Percentiles rank a stretch among this genome's conserved stretches.
Evolutionary conservation across 2,113 vertebrate genomes (phyloP).

Genomic region (Erpornis zantholeuca): DNA sequence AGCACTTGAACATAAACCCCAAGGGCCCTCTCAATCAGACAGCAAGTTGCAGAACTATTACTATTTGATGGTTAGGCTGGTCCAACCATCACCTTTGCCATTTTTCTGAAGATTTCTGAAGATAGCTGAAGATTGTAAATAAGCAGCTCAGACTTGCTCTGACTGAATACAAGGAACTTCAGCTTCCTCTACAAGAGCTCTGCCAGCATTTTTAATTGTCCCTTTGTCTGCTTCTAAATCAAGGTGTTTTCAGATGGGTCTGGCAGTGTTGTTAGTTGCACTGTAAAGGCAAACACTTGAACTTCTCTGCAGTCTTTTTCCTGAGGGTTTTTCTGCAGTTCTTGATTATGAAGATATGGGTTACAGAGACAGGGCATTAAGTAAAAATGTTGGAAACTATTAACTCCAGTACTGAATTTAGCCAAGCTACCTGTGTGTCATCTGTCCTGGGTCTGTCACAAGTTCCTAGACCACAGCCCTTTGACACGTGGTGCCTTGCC

Average conservation of each 20-base stretch:
- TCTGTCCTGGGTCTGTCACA: neutral
- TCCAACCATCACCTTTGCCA: neutral
- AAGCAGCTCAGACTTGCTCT: neutral
- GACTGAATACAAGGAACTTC: neutral
- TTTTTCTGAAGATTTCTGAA: neutral
- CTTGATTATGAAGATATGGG: neutral
- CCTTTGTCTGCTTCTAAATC: neutral
- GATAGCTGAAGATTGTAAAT: neutral
- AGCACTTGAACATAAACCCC: neutral
- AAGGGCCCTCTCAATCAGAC: neutral
- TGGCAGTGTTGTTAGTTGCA: neutral
- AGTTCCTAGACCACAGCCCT: conserved; percentile 13
- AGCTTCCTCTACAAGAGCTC: neutral
- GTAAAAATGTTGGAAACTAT: neutral
- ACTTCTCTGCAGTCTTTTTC: neutral
- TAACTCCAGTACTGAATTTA: conserved; percentile 3
- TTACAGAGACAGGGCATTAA: conserved; percentile 3
- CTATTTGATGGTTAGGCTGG: neutral
- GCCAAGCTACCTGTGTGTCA: conserved; percentile 18
- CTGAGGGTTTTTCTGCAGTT: neutral
- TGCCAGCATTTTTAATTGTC: neutral
- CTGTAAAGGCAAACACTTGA: neutral
- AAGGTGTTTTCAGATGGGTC: neutral
- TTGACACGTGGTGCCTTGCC: conserved; percentile 57
- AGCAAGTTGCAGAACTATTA: neutral